These are phyloP conservation scores for Cyphomyrus discorhynchus DNA, from an alignment of 2,113 vertebrate species.

Conservation along the genomic window DNA sequence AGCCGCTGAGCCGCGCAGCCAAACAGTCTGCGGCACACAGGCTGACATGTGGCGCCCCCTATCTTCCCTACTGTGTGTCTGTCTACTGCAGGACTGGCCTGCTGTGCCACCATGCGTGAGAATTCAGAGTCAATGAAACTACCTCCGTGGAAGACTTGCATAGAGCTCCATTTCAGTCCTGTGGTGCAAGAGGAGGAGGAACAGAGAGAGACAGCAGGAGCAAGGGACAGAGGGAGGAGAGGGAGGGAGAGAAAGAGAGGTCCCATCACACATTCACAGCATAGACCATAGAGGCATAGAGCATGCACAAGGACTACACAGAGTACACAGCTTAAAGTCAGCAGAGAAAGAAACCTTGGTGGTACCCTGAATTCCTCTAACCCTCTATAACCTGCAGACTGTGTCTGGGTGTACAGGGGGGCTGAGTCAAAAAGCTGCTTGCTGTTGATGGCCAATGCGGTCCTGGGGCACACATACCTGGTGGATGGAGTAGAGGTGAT, in stretches of 20 bases:
- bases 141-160: constrained; percentile 65
- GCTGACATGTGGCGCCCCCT: not conserved
- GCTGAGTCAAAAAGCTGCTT: not conserved
- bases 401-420: not conserved
- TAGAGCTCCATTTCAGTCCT: constrained; percentile 69
- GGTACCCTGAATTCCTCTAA: not conserved
- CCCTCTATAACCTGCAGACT: not conserved
- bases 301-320: not conserved
- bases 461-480: constrained; percentile 54
- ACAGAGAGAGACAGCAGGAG: constrained; percentile 42
- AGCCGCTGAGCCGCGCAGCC: not conserved
- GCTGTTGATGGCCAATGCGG: no score
- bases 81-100: not conserved
- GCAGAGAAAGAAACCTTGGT: not conserved
- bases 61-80: not conserved
- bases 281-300: not conserved
- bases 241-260: constrained; percentile 22
- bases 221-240: constrained; percentile 28
- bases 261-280: constrained; percentile 10
- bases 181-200: constrained; percentile 43
- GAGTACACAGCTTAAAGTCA: not conserved
- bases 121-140: constrained; percentile 36
- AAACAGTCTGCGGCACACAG: not conserved
- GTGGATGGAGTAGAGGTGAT: constrained; percentile 78
- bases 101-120: not conserved